These are phyloP conservation scores for Gasterosteus aculeatus DNA, from an alignment of 2,113 vertebrate genomes.

Conservation along the genomic window DNA sequence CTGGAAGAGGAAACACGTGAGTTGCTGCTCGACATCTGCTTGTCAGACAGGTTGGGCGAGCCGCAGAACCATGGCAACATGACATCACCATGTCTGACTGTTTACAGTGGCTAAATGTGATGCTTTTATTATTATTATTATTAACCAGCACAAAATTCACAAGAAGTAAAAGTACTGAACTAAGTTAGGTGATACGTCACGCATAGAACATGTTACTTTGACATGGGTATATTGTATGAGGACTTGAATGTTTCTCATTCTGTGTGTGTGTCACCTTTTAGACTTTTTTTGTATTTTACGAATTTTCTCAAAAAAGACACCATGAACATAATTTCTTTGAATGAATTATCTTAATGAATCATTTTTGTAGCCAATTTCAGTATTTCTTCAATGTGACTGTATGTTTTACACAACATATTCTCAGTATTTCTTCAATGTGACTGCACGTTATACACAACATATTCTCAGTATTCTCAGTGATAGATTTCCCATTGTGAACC, in stretches of 20 bases:
- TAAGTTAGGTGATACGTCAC: neutral
- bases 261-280: neutral
- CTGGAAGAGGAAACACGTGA: conserved; percentile 78
- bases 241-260: neutral
- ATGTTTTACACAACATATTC: conserved; percentile 2
- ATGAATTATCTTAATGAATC: neutral
- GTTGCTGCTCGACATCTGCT: conserved; percentile 55
- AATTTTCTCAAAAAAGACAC: neutral
- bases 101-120: conserved; percentile 37
- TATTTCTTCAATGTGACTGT: neutral
- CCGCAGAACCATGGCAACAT: conserved; percentile 50
- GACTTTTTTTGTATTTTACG: neutral
- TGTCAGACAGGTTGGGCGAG: conserved; percentile 73
- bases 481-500: conserved; percentile 21
- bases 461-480: neutral
- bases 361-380: neutral
- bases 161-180: neutral
- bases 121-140: conserved; percentile 40
- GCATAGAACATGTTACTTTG: neutral
- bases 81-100: conserved; percentile 44
- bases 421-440: neutral
- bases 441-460: neutral
- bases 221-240: neutral
- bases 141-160: conserved; percentile 23
- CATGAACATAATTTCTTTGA: neutral